Percentiles rank a stretch among this genome's conserved stretches.
Evolutionary conservation across 2,113 vertebrate species (phyloP).

Genomic region (Megaceryle maxima): DNA sequence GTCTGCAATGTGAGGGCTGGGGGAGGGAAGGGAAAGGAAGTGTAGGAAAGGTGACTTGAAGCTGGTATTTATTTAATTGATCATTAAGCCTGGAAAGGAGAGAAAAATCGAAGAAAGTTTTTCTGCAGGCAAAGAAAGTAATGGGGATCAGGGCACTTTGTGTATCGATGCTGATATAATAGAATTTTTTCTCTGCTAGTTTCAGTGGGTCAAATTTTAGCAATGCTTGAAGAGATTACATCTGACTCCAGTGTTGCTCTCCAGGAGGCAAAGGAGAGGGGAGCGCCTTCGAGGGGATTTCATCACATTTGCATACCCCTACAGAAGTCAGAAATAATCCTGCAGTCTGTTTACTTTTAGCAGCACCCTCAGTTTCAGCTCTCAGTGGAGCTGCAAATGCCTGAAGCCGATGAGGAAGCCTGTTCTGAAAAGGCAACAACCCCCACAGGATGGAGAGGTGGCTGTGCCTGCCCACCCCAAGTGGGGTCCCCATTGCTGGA

Average conservation of each 20-base stretch:
- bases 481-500: too few species aligned
- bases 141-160: not conserved
- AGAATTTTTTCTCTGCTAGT: not conserved
- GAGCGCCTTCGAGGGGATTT: not conserved
- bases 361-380: not conserved
- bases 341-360: not conserved
- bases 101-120: not conserved
- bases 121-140: not conserved
- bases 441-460: rapidly evolving
- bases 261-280: not conserved
- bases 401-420: too few species aligned
- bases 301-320: not conserved
- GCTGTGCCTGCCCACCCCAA: not conserved
- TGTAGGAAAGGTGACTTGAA: not conserved
- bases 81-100: not conserved
- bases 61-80: constrained; percentile 21
- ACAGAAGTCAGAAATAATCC: not conserved
- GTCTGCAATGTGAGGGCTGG: not conserved
- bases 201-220: not conserved
- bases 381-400: not conserved
- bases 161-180: not conserved
- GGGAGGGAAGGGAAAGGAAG: not conserved
- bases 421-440: too few species aligned
- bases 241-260: not conserved
- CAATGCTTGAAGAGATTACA: not conserved